Evolutionary conservation across 2,797 vertebrate species (phyloP).

Genomic region (Kryptolebias ocellatus): DNA sequence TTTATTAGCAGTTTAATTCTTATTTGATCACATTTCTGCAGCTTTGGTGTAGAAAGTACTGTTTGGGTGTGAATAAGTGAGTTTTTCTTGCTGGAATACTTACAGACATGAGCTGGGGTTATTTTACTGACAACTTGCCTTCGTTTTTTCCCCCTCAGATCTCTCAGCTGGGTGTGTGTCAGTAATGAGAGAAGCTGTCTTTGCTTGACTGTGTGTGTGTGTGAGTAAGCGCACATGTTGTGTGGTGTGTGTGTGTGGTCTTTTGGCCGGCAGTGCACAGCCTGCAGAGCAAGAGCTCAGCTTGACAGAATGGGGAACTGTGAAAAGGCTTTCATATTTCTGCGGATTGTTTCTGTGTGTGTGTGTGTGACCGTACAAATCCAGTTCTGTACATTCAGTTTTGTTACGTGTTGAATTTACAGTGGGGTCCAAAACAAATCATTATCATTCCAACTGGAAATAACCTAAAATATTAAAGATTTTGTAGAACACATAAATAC

Average conservation of each 20-base stretch:
- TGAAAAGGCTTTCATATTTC: constrained; percentile 55
- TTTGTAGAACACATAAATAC: not conserved
- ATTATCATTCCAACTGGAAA: not conserved
- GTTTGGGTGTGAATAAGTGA: not conserved
- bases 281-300: constrained; percentile 54
- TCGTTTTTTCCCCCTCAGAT: constrained; percentile 16
- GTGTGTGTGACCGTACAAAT: constrained; percentile 20
- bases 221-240: constrained; percentile 17
- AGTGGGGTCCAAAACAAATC: not conserved
- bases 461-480: too few species aligned
- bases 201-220: constrained; percentile 28
- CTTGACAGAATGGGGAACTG: constrained; percentile 65
- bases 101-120: constrained; percentile 37
- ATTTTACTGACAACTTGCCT: constrained; percentile 38
- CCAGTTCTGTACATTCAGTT: not conserved
- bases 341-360: constrained; percentile 29
- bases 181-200: constrained; percentile 55
- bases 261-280: constrained; percentile 46
- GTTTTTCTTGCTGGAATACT: constrained; percentile 14
- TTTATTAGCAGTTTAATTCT: not conserved
- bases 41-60: not conserved
- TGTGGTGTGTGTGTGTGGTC: constrained; percentile 47
- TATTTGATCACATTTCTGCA: not conserved
- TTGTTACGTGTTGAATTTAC: not conserved
- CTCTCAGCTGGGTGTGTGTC: constrained; percentile 48